Evolutionary conservation across 2,888 invertebrate species (phyloP).

Genomic region (Parnassius smintheus): DNA sequence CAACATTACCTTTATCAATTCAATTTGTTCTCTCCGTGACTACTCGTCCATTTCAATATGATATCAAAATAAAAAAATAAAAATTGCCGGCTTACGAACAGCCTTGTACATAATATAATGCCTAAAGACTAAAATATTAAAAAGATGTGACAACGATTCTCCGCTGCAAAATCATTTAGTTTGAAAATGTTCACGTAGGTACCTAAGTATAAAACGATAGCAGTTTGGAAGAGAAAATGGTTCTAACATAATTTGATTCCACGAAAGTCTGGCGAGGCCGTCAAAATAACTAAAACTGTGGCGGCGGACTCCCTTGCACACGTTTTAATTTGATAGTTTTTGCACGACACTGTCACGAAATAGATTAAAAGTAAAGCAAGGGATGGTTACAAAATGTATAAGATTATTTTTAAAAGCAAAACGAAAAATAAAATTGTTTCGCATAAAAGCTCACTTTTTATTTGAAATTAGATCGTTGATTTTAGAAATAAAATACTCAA

Average conservation of each 20-base stretch:
- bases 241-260: constrained; percentile 38
- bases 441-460: too few relatives aligned
- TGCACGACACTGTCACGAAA: constrained; percentile 47
- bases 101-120: too few relatives aligned
- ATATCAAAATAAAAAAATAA: too few relatives aligned
- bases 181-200: constrained; percentile 14
- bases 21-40: too few relatives aligned
- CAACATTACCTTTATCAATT: too few relatives aligned
- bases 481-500: too few relatives aligned
- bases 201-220: constrained; percentile 18
- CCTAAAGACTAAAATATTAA: too few relatives aligned
- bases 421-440: not conserved
- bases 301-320: constrained; percentile 37
- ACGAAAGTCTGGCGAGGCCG: constrained; percentile 47
- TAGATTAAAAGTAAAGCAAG: constrained; percentile 30
- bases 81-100: too few relatives aligned
- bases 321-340: constrained; percentile 46
- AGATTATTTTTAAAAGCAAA: too few relatives aligned
- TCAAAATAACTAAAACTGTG: constrained; percentile 38
- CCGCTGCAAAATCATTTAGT: not conserved
- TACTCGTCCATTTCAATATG: too few relatives aligned
- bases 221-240: constrained; percentile 28
- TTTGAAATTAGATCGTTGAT: too few relatives aligned
- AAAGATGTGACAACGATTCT: too few relatives aligned
- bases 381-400: not conserved